These are phyloP conservation scores for Dynastes hyllus DNA, from an alignment of 2,888 invertebrate genomes.

Conservation along the genomic window DNA sequence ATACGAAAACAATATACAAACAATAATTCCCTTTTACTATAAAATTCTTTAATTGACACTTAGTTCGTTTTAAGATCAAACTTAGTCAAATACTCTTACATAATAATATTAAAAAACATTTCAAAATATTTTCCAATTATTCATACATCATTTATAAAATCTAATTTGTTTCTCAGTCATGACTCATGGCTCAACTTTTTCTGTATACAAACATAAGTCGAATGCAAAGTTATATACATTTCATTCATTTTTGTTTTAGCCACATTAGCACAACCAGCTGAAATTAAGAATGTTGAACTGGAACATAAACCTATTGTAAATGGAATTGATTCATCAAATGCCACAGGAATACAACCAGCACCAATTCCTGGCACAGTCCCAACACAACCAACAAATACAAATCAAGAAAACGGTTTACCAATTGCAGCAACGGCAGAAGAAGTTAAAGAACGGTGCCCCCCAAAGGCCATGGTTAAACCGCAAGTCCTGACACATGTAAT, in stretches of 20 bases:
- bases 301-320: conserved; percentile 52
- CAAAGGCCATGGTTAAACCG: conserved; percentile 95
- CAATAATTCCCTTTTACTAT: too few species aligned
- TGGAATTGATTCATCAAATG: conserved; percentile 56
- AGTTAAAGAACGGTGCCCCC: conserved; percentile 75
- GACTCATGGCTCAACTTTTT: conserved; percentile 4
- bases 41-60: too few species aligned
- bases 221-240: background rate
- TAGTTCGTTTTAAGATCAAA: too few species aligned
- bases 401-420: conserved; percentile 65
- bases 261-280: conserved; percentile 23
- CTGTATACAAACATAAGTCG: background rate
- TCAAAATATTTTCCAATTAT: conserved; percentile 24
- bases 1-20: background rate
- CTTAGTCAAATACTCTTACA: background rate
- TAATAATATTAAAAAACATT: conserved; percentile 12
- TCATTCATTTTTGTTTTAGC: conserved; percentile 24
- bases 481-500: conserved; percentile 97
- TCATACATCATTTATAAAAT: conserved; percentile 13
- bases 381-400: conserved; percentile 60
- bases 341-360: conserved; percentile 63
- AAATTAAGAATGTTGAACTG: conserved; percentile 54
- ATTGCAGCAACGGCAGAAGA: conserved; percentile 69
- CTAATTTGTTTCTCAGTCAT: background rate
- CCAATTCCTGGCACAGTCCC: conserved; percentile 68